A percentile compares a stretch with the other conserved stretches of the same genome.
Conservation (phyloP, 2,113 vertebrate species). For the Siphamia tubifer region DNA sequence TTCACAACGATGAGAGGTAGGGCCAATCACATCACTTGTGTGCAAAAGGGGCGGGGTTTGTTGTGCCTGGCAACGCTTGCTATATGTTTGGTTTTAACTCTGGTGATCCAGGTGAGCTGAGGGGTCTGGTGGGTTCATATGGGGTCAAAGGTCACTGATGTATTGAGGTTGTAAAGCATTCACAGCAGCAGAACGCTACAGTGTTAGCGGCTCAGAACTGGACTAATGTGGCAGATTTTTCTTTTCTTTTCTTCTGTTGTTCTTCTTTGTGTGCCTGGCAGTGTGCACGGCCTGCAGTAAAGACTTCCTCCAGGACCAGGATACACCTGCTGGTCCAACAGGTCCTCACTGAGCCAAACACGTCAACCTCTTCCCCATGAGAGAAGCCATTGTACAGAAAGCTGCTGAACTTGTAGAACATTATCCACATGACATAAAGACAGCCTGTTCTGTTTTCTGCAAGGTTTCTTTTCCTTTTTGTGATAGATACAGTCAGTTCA, state of each 20-base stretch:
- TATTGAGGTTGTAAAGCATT: no score
- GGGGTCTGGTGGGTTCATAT: no score
- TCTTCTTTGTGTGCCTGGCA: conserved; percentile 18
- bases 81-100: no score
- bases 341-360: background rate
- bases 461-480: background rate
- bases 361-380: conserved; percentile 24
- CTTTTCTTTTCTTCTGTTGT: background rate
- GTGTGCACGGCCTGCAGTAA: conserved; percentile 4
- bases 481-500: background rate
- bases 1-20: no score
- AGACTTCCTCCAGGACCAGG: conserved; percentile 56
- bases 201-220: no score
- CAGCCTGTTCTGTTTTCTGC: background rate
- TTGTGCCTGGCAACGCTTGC: no score
- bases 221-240: no score
- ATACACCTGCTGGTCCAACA: conserved; percentile 69
- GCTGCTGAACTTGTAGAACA: conserved; percentile 53
- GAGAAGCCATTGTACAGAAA: conserved; percentile 27
- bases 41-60: no score
- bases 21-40: no score
- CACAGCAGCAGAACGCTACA: no score
- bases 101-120: no score
- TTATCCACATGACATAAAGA: background rate
- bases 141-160: no score